Evolutionary conservation across 2,888 invertebrate species (phyloP), one percentile per base, ranked within the genome.

Genomic region (Zaprionus bogoriensis): DNA sequence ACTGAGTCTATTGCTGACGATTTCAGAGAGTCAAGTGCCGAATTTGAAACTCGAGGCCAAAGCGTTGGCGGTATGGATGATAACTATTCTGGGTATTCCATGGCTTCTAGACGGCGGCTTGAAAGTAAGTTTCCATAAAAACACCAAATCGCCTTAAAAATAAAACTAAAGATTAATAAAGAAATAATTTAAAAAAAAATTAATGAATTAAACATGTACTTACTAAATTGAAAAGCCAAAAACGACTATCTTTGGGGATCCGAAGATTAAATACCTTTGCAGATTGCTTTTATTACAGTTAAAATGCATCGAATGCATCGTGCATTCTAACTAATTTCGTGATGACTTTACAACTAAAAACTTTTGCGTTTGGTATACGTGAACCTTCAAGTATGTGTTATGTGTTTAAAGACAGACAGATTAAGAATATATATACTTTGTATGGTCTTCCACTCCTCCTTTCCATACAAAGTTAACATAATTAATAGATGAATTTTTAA

Each of bases 61-160:
- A 89, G 87, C 71, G 71, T 87, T 77, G 80, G 77, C 70, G 87
- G 70, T 67, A 89, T 89, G 89, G 89, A 89, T 83, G 89, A 89
- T 71, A 82, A 89, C 74, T 86, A 81, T 67, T 93, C 94, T 75
- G 91, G 91, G 79, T 93, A 93, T 83, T 93, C 91, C 67, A 93
- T 93, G 91, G 92, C 93, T 89, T 93, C 93, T 28, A 92, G 93
- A 87, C 93, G 92, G 91, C 92, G 92, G 41, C 67, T 68, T 66
- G 87, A 88, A 74, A 67, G 87, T 87, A 87, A 87, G 88, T 88
- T 81, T 17, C 30, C 23, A 38, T n/a, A 28, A 50, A 30, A 25
- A 46, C n/a, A 22, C 22, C 44, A n/a, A 12, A 14, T n/a, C n/a
- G n/a, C n/a, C 6, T 7, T 36, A 9, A 1, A 36, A 9, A 36